Base-by-base conservation (phyloP, 2,888 invertebrate species). In the Amphimallon solstitiale region DNA sequence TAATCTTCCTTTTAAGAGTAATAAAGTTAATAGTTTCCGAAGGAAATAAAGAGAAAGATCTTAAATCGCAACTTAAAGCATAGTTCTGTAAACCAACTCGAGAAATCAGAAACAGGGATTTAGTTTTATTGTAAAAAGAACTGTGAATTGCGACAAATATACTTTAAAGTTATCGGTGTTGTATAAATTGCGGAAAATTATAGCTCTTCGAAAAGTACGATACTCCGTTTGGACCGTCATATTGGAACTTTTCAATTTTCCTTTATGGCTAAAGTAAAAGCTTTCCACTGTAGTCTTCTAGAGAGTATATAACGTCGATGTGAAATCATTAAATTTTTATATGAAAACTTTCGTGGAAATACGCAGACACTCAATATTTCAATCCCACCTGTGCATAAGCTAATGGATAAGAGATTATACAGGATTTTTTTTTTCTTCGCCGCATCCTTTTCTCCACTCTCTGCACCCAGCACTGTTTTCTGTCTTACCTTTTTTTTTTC, bases 181-280 rank as follows among this genome's bases (percentile, higher is more conserved):
- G 70, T 68, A 70, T 70, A 70, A 70, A 71, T 69, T 69, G 66
- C 64, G 61, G 35, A 62, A 65, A 68, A 69, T 66, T 69, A 71
- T 66, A 60, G 63, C 51, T 45, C 38, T 66, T 52, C 35, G 51
- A 52, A 56, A n/a, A 69, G 45, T 43, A 59, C 29, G 43, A 56
- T 49, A 62, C 40, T 67, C 66, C 68, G 69, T 66, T n/a, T 66
- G 65, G 63, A 60, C 54, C 63, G 62, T 59, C 66, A 67, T 70
- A 68, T 71, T 68, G 69, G 69, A 73, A 73, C 72, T 77, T 78
- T 77, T 76, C 75, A 77, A 75, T 77, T 75, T 75, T 76, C 74
- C 74, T 78, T 78, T 77, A 78, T 72, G 75, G 71, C 68, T 72
- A 73, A 76, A 76, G 76, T 78, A 77, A 79, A 76, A 79, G 78